Evolutionary conservation across 2,888 invertebrate species (phyloP).

Genomic region (Aphidius colemani): DNA sequence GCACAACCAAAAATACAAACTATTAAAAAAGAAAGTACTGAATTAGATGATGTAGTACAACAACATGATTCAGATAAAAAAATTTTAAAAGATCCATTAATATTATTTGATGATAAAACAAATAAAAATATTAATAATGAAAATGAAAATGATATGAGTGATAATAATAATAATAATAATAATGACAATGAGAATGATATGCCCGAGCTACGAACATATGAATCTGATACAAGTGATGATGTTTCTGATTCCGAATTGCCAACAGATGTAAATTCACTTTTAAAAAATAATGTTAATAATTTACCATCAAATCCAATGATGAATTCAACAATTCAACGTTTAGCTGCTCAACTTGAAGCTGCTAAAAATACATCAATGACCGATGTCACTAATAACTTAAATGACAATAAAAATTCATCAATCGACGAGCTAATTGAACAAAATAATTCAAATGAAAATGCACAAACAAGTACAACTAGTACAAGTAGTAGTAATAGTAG

Average conservation of each 20-base stretch:
- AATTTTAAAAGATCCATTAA: conserved; percentile 42
- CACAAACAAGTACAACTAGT: background rate
- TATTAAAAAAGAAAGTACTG: conserved; percentile 13
- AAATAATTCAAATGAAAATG: conserved; percentile 2
- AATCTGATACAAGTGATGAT: conserved; percentile 50
- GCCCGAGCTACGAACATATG: conserved; percentile 30
- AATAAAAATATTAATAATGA: conserved; percentile 37
- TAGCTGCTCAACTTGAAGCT: conserved; percentile 54
- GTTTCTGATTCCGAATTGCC: conserved; percentile 47
- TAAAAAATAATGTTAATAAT: conserved; percentile 46
- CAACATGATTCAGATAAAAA: conserved; percentile 38
- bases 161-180: conserved; percentile 33
- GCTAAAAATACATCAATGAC: conserved; percentile 36
- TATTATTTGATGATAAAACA: conserved; percentile 32
- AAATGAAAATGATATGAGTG: conserved; percentile 42
- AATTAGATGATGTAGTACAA: conserved; percentile 19
- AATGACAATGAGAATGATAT: background rate
- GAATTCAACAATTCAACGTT: conserved; percentile 52
- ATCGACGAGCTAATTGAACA: conserved; percentile 27
- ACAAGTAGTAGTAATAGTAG: background rate
- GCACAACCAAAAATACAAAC: background rate
- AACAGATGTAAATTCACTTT: conserved; percentile 48
- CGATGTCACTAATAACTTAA: background rate
- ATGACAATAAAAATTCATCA: conserved; percentile 15
- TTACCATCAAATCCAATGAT: conserved; percentile 50